Evolutionary conservation across 2,888 invertebrate genomes (phyloP).

Genomic region (Leuctra nigra): DNA sequence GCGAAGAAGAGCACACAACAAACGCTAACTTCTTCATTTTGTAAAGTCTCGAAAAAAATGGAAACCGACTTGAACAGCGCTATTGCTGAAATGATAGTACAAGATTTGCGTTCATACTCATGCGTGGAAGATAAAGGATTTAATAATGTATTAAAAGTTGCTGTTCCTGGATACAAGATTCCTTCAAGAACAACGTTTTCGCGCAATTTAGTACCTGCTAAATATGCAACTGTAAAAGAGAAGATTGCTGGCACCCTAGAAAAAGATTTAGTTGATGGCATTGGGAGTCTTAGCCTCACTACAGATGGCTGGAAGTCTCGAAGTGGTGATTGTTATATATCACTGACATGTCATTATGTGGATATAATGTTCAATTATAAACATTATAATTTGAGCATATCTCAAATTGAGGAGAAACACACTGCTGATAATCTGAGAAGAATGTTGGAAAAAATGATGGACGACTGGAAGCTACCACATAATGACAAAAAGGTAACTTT

Average conservation of each 20-base stretch:
- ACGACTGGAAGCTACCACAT: constrained; percentile 10
- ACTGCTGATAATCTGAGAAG: constrained; percentile 5
- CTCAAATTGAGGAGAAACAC: neutral
- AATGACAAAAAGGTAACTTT: neutral
- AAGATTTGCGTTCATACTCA: neutral
- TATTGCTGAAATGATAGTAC: constrained; percentile 4
- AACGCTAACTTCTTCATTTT: too few relatives aligned
- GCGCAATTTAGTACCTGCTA: neutral
- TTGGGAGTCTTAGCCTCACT: neutral
- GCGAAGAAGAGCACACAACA: too few relatives aligned
- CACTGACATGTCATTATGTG: constrained; percentile 6
- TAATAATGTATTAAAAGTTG: neutral
- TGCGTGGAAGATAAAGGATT: constrained; percentile 5
- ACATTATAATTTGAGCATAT: neutral
- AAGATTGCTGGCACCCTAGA: neutral
- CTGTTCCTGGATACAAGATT: neutral
- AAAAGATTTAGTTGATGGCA: neutral
- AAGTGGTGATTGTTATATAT: constrained; percentile 6
- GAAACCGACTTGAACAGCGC: too few relatives aligned
- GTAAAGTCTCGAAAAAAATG: too few relatives aligned
- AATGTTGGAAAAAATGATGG: neutral
- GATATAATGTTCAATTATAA: neutral
- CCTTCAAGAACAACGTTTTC: neutral
- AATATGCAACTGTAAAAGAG: neutral
- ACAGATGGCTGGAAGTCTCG: constrained; percentile 11